phyloP scores from a whole-genome alignment of 2,888 invertebrate genomes.

The Eristalinus aeneus region DNA sequence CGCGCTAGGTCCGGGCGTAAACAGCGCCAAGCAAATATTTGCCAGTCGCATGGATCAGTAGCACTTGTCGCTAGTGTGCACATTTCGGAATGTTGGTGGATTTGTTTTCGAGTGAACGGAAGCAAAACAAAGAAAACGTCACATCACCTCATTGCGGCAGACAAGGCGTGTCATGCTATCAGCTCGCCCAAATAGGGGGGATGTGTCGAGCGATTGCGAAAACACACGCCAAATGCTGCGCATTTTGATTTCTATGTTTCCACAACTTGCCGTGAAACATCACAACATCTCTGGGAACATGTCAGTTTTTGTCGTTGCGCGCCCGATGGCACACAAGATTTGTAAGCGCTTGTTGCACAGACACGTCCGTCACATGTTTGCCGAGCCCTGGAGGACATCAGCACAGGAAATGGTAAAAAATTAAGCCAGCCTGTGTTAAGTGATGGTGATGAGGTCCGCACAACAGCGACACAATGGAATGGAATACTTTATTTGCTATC shows the following conservation, averaged over 20 bases:
- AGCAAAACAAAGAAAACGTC: conserved; percentile 37
- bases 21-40: conserved; percentile 17
- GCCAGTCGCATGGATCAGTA: conserved; percentile 30
- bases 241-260: neutral
- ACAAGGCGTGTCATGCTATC: conserved; percentile 19
- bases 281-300: neutral
- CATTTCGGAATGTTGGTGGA: conserved; percentile 5
- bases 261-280: neutral
- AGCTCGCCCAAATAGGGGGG: neutral
- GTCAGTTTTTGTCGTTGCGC: neutral
- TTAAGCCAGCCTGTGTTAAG: neutral
- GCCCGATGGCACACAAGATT: neutral
- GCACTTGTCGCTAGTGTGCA: conserved; percentile 20
- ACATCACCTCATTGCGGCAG: conserved; percentile 24
- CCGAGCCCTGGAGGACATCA: neutral
- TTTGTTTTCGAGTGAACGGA: conserved; percentile 20
- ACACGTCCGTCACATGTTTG: conserved; percentile 29
- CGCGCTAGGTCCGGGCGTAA: neutral
- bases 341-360: conserved; percentile 17
- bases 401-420: neutral
- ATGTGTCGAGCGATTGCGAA: conserved; percentile 16
- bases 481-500: conserved; percentile 16
- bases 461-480: conserved; percentile 21
- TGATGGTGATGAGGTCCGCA: conserved; percentile 21
- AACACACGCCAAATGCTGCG: neutral